Evolutionary conservation across 1,140 invertebrate genomes (phyloP), one percentile per base, ranked within the genome.

Genomic region (Mesaphorura yosii): DNA sequence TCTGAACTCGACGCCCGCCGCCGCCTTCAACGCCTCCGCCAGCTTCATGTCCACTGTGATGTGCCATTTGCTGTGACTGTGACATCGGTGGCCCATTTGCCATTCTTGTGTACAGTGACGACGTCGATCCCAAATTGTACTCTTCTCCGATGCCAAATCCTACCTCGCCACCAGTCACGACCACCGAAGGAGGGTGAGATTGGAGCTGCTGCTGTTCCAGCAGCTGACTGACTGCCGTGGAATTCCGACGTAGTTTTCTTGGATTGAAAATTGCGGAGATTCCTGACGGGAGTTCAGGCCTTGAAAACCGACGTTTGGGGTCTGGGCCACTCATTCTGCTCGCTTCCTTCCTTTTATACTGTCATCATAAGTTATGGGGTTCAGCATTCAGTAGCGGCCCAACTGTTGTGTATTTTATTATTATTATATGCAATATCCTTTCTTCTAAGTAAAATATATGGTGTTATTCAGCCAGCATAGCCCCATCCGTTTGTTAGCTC

Each of bases 241-340:
- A 63, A 28, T 59, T 63, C 42, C 61, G 48, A 26, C 61, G 47
- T 34, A 57, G 49, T 37, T 63, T 63, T 26, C 61, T 27, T 29
- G 61, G 61, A 50, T 63, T 63, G 55, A 63, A 63, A 53, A 63
- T 63, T 28, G 61, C 61, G 19, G 57, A 59, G 57, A 63, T 59
- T 38, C 61, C 61, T 44, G 23, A 23, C 15, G 57, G 44, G 28
- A 59, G 31, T 42, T 59, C 57, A 51, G 55, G 59, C 22, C 55
- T 54, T 28, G 61, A 63, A 39, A 63, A 51, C 27, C 61, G 57
- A 22, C 61, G 50, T 53, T 55, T 58, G 45, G 42, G 51, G 46
- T 59, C 61, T 6, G 28, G n/a, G n/a, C n/a, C n/a, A n/a, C n/a
- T n/a, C n/a, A n/a, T n/a, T n/a, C n/a, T n/a, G n/a, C n/a, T n/a